Conservation (phyloP, 2,113 vertebrate species). For the Corydoras maculifer region DNA sequence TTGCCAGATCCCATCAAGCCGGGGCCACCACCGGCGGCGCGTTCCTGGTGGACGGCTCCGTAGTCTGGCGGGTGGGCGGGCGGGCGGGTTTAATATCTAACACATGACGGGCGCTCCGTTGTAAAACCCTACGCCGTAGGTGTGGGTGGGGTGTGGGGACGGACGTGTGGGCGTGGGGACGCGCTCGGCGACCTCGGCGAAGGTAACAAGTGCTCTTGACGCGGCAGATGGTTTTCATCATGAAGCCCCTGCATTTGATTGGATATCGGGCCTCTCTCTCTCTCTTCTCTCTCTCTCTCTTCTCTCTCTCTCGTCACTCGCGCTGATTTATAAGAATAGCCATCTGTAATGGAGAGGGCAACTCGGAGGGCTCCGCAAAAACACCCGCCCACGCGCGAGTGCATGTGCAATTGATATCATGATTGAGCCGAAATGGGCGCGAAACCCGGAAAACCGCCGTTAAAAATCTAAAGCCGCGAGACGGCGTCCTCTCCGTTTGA, state of each 20-base stretch:
- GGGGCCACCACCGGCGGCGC: not conserved
- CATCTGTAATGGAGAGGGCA: conserved; percentile 36
- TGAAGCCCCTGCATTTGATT: conserved; percentile 43
- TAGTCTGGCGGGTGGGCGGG: conserved; percentile 44
- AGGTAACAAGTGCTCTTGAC: conserved; percentile 65
- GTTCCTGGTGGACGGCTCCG: conserved; percentile 6
- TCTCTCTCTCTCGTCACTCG: conserved; percentile 14
- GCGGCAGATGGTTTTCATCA: conserved; percentile 72
- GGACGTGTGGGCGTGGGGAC: conserved; percentile 37
- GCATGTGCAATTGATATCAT: conserved; percentile 48
- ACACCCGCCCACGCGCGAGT: conserved; percentile 38
- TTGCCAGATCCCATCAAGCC: conserved; percentile 58
- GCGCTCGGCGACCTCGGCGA: conserved; percentile 63
- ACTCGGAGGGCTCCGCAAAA: conserved; percentile 25
- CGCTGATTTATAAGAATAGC: conserved; percentile 35
- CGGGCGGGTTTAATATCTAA: conserved; percentile 62
- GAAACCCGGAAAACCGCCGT: no score
- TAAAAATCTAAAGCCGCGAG: no score
- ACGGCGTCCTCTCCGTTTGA: no score
- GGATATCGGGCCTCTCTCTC: conserved; percentile 39
- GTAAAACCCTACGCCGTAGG: conserved; percentile 46
- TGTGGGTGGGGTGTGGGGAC: conserved; percentile 37
- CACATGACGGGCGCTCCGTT: conserved; percentile 55
- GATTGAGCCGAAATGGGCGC: conserved; percentile 15
- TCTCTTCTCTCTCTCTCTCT: conserved; percentile 15